Evolutionary conservation across 1,140 invertebrate species (phyloP).

Genomic region (Lepidurus couesii): DNA sequence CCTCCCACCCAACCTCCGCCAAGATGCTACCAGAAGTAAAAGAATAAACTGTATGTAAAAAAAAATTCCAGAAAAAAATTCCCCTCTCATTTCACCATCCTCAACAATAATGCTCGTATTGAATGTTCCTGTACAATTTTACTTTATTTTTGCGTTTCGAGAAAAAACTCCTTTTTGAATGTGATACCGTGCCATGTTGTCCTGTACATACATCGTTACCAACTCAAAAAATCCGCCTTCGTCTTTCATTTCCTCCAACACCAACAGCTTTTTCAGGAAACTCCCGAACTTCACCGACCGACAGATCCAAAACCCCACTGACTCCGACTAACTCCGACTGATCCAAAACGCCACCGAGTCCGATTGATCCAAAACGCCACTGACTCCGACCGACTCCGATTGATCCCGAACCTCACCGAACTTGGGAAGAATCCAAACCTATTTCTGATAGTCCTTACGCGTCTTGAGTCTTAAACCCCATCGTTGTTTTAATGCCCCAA

Average conservation of each 20-base stretch:
- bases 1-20: not conserved
- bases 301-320: too few relatives aligned
- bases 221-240: not conserved
- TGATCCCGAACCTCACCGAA: not conserved
- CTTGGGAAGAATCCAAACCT: not conserved
- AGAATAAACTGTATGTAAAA: not conserved
- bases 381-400: too few relatives aligned
- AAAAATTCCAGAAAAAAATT: not conserved
- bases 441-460: not conserved
- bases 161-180: conserved; percentile 8
- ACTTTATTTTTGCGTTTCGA: not conserved
- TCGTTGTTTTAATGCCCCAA: too few relatives aligned
- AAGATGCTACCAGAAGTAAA: not conserved
- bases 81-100: not conserved
- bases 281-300: not conserved
- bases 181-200: conserved; percentile 9
- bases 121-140: conserved; percentile 6
- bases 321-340: too few relatives aligned
- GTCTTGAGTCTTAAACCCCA: not conserved
- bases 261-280: not conserved
- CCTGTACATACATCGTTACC: conserved; percentile 15
- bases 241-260: not conserved
- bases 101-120: not conserved
- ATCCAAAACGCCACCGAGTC: not conserved
- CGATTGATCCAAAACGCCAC: not conserved